Percentiles rank a stretch among this genome's conserved stretches.
Conservation (phyloP, 2,888 invertebrate genomes). For the Onthophagus sagittarius region DNA sequence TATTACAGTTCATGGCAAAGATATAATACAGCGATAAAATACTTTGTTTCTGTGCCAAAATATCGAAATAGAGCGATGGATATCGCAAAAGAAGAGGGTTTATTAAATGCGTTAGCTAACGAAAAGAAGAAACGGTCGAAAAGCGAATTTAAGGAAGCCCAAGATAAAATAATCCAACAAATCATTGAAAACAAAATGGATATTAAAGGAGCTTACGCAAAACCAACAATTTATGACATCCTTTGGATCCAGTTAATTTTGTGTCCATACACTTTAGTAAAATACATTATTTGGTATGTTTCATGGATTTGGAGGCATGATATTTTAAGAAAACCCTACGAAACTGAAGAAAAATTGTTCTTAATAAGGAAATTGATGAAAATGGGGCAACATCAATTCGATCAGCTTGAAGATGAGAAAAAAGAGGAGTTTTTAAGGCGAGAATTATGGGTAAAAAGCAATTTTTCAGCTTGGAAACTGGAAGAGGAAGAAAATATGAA, state of each 20-base stretch:
- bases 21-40: slow-evolving; percentile 81
- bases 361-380: slow-evolving; percentile 76
- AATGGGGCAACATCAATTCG: slow-evolving; percentile 67
- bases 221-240: slow-evolving; percentile 72
- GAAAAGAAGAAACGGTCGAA: slow-evolving; percentile 52
- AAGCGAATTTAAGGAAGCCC: slow-evolving; percentile 68
- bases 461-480: slow-evolving; percentile 74
- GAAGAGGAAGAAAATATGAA: slow-evolving; percentile 82
- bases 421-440: slow-evolving; percentile 67
- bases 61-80: slow-evolving; percentile 78
- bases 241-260: slow-evolving; percentile 81
- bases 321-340: slow-evolving; percentile 71
- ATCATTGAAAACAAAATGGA: slow-evolving; percentile 92
- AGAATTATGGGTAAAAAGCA: slow-evolving; percentile 80
- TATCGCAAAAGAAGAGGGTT: slow-evolving; percentile 60
- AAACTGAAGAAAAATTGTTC: slow-evolving; percentile 78
- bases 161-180: slow-evolving; percentile 73
- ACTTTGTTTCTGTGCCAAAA: slow-evolving; percentile 82
- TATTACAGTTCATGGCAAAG: slow-evolving; percentile 76
- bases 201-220: slow-evolving; percentile 88
- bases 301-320: slow-evolving; percentile 81
- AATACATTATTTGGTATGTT: slow-evolving; percentile 70
- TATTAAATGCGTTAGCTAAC: slow-evolving; percentile 52
- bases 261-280: slow-evolving; percentile 69
- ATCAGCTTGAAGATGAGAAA: slow-evolving; percentile 70